Evolutionary conservation across 2,888 invertebrate genomes (phyloP).

Genomic region (Monoplex corrugatus): DNA sequence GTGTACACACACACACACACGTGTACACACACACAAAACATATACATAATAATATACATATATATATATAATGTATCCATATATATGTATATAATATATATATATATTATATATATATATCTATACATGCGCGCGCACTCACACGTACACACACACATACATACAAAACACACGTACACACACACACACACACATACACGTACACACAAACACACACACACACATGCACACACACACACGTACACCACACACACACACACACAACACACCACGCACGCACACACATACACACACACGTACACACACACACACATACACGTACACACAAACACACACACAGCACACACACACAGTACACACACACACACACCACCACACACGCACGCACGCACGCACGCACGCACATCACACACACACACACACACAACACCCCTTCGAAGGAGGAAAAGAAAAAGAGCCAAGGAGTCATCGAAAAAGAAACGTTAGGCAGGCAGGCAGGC

Average conservation of each 20-base stretch:
- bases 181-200: no score
- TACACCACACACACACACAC: conserved; percentile 7
- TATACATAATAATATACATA: neutral
- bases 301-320: neutral
- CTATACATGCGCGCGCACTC: neutral
- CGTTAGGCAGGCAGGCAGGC: no score
- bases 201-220: neutral
- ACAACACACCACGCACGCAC: neutral
- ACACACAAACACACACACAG: neutral
- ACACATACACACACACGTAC: neutral
- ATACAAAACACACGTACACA: neutral
- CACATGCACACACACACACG: conserved; percentile 1
- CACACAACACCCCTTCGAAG: no score
- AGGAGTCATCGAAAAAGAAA: no score
- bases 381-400: neutral
- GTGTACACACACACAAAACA: conserved; percentile 1
- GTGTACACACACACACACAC: neutral
- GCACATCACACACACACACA: no score
- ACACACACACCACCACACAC: no score
- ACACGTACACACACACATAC: conserved; percentile 22
- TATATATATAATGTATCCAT: neutral
- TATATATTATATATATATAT: neutral
- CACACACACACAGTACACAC: no score
- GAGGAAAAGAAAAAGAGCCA: no score
- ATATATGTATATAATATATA: neutral